phyloP scores from a whole-genome alignment of 2,888 invertebrate species.

The Lithophane leautieri region DNA sequence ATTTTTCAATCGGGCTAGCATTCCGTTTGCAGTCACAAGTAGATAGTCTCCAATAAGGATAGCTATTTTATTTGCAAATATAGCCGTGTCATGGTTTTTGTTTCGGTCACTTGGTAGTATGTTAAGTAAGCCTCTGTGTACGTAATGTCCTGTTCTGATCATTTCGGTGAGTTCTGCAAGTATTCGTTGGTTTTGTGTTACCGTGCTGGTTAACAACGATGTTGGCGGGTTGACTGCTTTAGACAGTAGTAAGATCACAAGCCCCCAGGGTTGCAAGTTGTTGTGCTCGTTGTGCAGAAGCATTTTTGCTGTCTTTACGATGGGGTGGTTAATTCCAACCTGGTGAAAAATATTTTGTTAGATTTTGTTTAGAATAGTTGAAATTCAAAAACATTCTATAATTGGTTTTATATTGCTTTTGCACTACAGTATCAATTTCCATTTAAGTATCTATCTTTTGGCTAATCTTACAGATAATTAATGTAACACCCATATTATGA shows the following conservation, averaged over 20 bases:
- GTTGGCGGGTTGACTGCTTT: constrained; percentile 92
- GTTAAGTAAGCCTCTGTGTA: constrained; percentile 92
- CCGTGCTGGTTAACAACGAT: constrained; percentile 89
- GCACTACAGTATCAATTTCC: background rate
- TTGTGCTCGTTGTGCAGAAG: constrained; percentile 95
- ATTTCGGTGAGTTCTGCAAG: constrained; percentile 94
- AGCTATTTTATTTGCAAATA: constrained; percentile 97
- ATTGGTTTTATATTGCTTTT: constrained; percentile 1
- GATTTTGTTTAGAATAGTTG: background rate
- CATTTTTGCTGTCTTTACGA: constrained; percentile 95
- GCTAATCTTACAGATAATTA: constrained; percentile 34
- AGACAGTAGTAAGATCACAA: constrained; percentile 95
- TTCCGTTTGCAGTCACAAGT: constrained; percentile 94
- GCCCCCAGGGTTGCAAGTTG: constrained; percentile 96
- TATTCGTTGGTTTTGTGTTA: constrained; percentile 88
- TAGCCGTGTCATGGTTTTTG: constrained; percentile 92
- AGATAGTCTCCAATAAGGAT: constrained; percentile 96
- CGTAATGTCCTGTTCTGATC: constrained; percentile 95
- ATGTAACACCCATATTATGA: background rate
- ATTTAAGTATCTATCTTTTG: constrained; percentile 8
- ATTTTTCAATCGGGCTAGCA: constrained; percentile 93
- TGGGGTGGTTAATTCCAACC: constrained; percentile 96
- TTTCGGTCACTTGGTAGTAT: constrained; percentile 86
- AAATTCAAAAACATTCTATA: background rate
- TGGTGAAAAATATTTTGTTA: constrained; percentile 60